These are phyloP conservation scores for Corvus hawaiiensis DNA, from an alignment of 2,113 vertebrate genomes.

Conservation along the genomic window DNA sequence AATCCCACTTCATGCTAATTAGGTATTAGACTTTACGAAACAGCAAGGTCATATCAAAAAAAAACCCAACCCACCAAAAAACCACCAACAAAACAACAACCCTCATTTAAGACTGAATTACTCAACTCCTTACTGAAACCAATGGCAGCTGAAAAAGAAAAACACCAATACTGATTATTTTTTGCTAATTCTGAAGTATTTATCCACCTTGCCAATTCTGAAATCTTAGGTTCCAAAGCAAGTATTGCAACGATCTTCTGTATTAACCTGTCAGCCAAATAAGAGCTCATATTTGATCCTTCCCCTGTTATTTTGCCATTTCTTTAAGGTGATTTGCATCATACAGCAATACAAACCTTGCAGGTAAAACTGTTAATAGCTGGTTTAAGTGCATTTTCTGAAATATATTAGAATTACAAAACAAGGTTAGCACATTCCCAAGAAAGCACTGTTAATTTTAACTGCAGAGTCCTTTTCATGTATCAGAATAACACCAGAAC, in stretches of 20 bases:
- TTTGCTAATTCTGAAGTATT: neutral
- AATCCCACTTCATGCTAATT: neutral
- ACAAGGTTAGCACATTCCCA: constrained; percentile 88
- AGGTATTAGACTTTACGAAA: neutral
- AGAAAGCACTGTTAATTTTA: constrained; percentile 21
- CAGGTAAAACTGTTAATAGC: constrained; percentile 32
- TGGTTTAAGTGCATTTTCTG: constrained; percentile 55
- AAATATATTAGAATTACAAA: constrained; percentile 56
- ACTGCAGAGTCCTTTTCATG: neutral
- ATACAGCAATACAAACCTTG: constrained; percentile 37
- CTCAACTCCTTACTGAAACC: constrained; percentile 33
- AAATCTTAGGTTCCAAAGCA: neutral
- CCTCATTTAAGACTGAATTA: neutral
- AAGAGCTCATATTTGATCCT: neutral
- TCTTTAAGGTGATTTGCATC: neutral
- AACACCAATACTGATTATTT: neutral
- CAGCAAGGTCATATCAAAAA: neutral
- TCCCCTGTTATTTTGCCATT: neutral
- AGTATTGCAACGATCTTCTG: neutral
- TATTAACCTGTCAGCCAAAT: neutral
- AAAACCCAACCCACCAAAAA: neutral
- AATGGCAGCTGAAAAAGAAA: constrained; percentile 45
- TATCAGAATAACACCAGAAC: neutral
- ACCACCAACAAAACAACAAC: neutral
- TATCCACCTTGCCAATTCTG: neutral